Evolutionary conservation across 2,888 invertebrate genomes (phyloP).

Genomic region (Scotopteryx bipunctaria): DNA sequence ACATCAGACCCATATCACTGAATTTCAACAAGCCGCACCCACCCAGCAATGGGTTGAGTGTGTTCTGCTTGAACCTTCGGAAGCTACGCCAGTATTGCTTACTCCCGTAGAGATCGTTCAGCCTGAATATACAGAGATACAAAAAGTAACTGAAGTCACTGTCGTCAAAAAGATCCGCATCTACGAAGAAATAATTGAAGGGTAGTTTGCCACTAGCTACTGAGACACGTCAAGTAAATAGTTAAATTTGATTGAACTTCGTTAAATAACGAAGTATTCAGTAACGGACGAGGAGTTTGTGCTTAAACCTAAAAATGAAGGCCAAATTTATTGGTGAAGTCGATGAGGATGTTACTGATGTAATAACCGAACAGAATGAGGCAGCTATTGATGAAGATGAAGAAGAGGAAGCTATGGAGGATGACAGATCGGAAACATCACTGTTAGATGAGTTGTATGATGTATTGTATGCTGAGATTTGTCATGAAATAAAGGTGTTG

Average conservation of each 20-base stretch:
- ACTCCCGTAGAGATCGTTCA: slow-evolving; percentile 11
- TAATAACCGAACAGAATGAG: slow-evolving; percentile 3
- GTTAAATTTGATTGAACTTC: too few species aligned
- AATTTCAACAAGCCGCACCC: slow-evolving; percentile 2
- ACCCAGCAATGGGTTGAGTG: slow-evolving; percentile 10
- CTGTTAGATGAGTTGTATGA: slow-evolving; percentile 5
- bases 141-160: slow-evolving; percentile 14
- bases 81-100: slow-evolving; percentile 7
- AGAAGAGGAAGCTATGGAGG: neutral
- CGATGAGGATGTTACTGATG: slow-evolving; percentile 4
- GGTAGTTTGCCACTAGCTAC: neutral
- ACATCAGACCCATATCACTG: neutral
- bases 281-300: too few species aligned
- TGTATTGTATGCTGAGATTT: slow-evolving; percentile 6
- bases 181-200: slow-evolving; percentile 16
- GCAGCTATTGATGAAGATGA: neutral
- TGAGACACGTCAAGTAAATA: too few species aligned
- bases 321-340: neutral
- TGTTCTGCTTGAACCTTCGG: slow-evolving; percentile 4
- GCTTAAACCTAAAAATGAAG: neutral
- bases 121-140: slow-evolving; percentile 8
- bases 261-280: too few species aligned
- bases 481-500: slow-evolving; percentile 6
- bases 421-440: neutral
- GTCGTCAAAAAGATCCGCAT: slow-evolving; percentile 12